Evolutionary conservation across 1,140 invertebrate species (phyloP).

Genomic region (Galendromus occidentalis): DNA sequence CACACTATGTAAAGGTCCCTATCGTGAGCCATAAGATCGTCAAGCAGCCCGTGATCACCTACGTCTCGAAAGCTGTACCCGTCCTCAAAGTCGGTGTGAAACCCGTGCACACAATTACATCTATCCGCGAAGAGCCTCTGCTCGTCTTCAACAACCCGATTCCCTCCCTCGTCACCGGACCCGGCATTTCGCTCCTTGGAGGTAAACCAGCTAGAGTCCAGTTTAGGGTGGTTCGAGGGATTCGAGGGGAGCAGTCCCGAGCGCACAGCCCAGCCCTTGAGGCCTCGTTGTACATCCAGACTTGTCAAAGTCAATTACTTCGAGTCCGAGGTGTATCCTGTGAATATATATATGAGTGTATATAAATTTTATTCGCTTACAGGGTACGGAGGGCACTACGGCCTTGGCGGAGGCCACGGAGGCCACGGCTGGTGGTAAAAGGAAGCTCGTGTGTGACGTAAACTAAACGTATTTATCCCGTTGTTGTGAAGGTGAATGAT

Average conservation of each 20-base stretch:
- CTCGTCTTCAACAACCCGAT: conserved; percentile 7
- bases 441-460: too few relatives aligned
- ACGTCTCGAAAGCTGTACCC: background rate
- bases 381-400: background rate
- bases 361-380: background rate
- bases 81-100: conserved; percentile 1
- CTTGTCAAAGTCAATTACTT: too few relatives aligned
- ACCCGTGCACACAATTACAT: background rate
- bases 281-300: too few relatives aligned
- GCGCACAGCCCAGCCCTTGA: too few relatives aligned
- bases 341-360: too few relatives aligned
- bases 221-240: too few relatives aligned
- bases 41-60: conserved; percentile 4
- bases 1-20: background rate
- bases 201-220: background rate
- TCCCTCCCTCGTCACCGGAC: background rate
- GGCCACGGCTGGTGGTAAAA: conserved; percentile 4
- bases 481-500: too few relatives aligned
- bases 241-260: too few relatives aligned
- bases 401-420: background rate
- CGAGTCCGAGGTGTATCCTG: too few relatives aligned
- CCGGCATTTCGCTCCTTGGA: background rate
- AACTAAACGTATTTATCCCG: too few relatives aligned
- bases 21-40: background rate
- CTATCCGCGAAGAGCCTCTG: background rate